These are phyloP conservation scores for Drosophila kurseongensis DNA, from an alignment of 1,140 invertebrate species.

Conservation along the genomic window DNA sequence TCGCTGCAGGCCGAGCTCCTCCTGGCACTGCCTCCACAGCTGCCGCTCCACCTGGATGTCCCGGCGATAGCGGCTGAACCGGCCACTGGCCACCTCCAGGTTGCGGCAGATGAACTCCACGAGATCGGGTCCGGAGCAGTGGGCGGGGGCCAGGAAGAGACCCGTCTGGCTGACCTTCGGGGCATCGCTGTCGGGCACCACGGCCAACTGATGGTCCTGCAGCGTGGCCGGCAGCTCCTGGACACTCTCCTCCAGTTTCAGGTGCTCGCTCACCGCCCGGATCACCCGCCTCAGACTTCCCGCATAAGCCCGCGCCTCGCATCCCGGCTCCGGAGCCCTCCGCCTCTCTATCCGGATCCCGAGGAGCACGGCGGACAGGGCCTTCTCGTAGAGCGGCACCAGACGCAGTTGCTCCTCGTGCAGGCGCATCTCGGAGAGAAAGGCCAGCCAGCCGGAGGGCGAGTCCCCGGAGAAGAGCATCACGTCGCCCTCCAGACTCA, in stretches of 20 bases:
- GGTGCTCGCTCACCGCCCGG: conserved; percentile 92
- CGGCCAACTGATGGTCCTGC: conserved; percentile 91
- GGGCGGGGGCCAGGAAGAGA: conserved; percentile 94
- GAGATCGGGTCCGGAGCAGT: conserved; percentile 92
- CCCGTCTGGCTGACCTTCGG: conserved; percentile 95
- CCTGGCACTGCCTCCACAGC: conserved; percentile 88
- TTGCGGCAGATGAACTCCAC: conserved; percentile 93
- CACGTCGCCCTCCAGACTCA: conserved; percentile 93
- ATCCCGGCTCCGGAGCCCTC: conserved; percentile 94
- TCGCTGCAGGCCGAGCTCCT: conserved; percentile 88
- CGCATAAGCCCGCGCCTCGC: conserved; percentile 90
- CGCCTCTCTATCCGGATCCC: conserved; percentile 93
- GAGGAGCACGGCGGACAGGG: conserved; percentile 91
- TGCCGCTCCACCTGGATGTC: conserved; percentile 91
- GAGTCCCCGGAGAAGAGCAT: conserved; percentile 95
- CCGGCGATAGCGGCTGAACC: conserved; percentile 90
- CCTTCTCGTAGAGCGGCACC: conserved; percentile 92
- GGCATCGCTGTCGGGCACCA: conserved; percentile 95
- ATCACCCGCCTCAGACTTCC: conserved; percentile 91
- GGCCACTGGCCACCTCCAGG: conserved; percentile 89
- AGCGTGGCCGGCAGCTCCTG: conserved; percentile 89
- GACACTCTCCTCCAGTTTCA: conserved; percentile 84
- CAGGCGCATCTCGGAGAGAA: conserved; percentile 92
- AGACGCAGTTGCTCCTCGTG: conserved; percentile 89
- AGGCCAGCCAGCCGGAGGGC: conserved; percentile 93